Conservation (phyloP, 2,113 vertebrate genomes). For the Ceyx melanurus region DNA sequence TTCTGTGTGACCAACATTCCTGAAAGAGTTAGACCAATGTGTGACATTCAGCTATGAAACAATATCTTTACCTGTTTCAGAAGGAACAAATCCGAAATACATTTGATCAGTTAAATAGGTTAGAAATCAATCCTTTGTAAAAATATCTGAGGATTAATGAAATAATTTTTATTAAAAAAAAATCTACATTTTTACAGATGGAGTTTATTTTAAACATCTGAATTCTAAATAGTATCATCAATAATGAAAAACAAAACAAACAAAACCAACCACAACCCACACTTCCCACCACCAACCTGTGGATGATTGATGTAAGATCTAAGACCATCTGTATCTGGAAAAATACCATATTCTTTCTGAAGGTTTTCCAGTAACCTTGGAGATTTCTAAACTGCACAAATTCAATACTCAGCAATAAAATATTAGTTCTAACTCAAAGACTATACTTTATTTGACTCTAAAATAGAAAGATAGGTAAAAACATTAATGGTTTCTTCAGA, state of each 20-base stretch:
- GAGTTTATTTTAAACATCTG: neutral
- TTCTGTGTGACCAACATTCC: neutral
- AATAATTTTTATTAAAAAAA: neutral
- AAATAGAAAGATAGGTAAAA: conserved; percentile 1
- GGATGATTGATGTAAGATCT: neutral
- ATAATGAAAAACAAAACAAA: neutral
- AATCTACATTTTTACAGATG: neutral
- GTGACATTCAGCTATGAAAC: neutral
- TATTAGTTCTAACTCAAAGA: neutral
- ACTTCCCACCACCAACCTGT: too few relatives aligned
- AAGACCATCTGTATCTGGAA: neutral
- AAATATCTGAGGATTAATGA: neutral
- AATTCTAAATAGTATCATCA: neutral
- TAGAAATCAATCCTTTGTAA: neutral
- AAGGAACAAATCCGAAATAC: neutral
- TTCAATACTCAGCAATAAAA: neutral
- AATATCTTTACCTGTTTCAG: neutral
- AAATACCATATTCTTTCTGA: neutral
- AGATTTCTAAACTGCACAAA: neutral
- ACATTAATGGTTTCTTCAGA: neutral
- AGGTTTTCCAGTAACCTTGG: neutral
- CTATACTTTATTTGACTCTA: neutral
- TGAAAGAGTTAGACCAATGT: neutral
- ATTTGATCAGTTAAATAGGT: neutral
- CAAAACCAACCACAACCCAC: neutral